Evolutionary conservation across 2,113 vertebrate genomes (phyloP).

Genomic region (Peucedramus taeniatus): DNA sequence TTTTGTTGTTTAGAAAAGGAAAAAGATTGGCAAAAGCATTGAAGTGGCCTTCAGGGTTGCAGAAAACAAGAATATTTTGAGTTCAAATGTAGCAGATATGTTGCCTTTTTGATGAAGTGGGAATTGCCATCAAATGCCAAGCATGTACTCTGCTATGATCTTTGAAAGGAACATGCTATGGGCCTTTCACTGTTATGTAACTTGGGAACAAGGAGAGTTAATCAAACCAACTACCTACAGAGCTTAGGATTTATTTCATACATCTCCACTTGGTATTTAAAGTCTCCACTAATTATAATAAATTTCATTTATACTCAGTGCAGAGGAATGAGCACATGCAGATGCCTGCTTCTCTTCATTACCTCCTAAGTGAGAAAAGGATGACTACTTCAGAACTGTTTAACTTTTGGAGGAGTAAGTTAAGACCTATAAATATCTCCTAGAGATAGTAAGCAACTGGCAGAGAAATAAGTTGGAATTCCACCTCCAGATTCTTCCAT

Average conservation of each 20-base stretch:
- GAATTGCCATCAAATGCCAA: neutral
- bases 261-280: conserved; percentile 8
- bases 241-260: neutral
- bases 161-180: neutral
- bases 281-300: neutral
- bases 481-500: conserved; percentile 1
- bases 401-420: conserved; percentile 28
- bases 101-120: neutral
- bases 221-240: neutral
- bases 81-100: neutral
- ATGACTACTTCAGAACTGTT: conserved; percentile 28
- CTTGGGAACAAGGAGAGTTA: neutral
- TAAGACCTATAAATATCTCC: neutral
- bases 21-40: neutral
- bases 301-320: neutral
- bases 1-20: neutral
- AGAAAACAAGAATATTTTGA: neutral
- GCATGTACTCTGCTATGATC: neutral
- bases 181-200: neutral
- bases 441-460: neutral
- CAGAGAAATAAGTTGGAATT: conserved; percentile 16
- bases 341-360: conserved; percentile 15
- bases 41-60: neutral
- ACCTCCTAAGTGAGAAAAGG: neutral
- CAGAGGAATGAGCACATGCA: conserved; percentile 1